Evolutionary conservation across 2,113 vertebrate genomes (phyloP).

Genomic region (Monopterus albus): DNA sequence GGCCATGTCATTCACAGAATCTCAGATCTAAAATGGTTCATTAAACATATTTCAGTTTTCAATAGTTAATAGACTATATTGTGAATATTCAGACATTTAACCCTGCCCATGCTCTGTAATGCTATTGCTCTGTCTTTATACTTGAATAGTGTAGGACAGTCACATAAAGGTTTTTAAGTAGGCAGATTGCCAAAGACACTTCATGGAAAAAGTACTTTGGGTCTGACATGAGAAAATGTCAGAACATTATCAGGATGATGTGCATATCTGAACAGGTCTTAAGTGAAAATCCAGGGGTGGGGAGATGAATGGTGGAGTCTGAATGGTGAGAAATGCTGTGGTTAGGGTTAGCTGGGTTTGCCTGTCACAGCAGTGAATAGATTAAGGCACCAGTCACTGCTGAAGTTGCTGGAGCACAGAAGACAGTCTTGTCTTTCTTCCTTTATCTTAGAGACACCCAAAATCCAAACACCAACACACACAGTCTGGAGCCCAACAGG

Average conservation of each 20-base stretch:
- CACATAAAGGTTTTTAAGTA: background rate
- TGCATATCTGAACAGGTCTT: background rate
- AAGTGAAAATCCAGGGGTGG: background rate
- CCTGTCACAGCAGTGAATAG: slow-evolving; percentile 30
- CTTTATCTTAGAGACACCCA: slow-evolving; percentile 37
- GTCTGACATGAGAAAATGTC: background rate
- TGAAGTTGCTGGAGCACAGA: slow-evolving; percentile 31
- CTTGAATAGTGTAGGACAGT: too few species aligned
- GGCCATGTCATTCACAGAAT: too few species aligned
- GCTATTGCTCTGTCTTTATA: background rate
- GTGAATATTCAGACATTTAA: background rate
- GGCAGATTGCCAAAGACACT: background rate
- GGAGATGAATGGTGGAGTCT: background rate
- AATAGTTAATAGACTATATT: too few species aligned
- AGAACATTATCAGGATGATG: background rate
- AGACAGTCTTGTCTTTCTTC: slow-evolving; percentile 43
- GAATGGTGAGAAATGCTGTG: slow-evolving; percentile 20
- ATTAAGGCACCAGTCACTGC: slow-evolving; percentile 51
- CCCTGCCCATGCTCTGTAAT: background rate
- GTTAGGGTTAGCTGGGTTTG: slow-evolving; percentile 35
- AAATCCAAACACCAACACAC: slow-evolving; percentile 13
- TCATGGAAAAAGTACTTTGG: background rate
- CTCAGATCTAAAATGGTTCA: too few species aligned
- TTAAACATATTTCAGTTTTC: too few species aligned
- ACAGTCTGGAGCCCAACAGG: background rate